Evolutionary conservation across 1,140 invertebrate genomes (phyloP).

Genomic region (Hyphantria cunea): DNA sequence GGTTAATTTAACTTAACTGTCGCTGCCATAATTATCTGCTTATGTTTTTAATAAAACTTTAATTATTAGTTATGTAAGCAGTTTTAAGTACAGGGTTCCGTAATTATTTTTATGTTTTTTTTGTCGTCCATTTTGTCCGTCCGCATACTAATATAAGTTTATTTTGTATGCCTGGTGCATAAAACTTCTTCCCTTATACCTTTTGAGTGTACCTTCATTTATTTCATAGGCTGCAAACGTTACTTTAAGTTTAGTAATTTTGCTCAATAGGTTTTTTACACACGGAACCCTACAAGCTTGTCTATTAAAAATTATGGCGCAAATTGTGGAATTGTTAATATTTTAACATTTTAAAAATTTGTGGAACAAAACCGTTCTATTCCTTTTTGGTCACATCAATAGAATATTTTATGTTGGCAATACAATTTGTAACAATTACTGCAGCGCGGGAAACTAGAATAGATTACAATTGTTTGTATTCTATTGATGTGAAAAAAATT

Average conservation of each 20-base stretch:
- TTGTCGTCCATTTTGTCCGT: conserved; percentile 32
- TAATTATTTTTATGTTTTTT: conserved; percentile 18
- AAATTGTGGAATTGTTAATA: conserved; percentile 6
- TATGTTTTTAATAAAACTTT: conserved; percentile 22
- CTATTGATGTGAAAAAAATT: conserved; percentile 4
- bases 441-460: neutral
- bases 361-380: too few species aligned
- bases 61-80: conserved; percentile 24
- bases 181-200: conserved; percentile 12
- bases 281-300: conserved; percentile 26
- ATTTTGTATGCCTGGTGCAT: conserved; percentile 24
- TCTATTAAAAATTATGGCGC: neutral
- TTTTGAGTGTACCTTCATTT: conserved; percentile 1
- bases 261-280: conserved; percentile 18
- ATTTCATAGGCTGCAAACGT: conserved; percentile 3
- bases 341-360: neutral
- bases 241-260: conserved; percentile 18
- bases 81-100: conserved; percentile 25
- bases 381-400: too few species aligned
- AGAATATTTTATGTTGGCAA: neutral
- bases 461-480: neutral
- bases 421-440: neutral
- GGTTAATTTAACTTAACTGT: conserved; percentile 41
- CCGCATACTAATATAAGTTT: conserved; percentile 9
- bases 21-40: conserved; percentile 40